These are phyloP conservation scores for Tenthredo distinguenda DNA, from an alignment of 2,888 invertebrate species.

Conservation along the genomic window DNA sequence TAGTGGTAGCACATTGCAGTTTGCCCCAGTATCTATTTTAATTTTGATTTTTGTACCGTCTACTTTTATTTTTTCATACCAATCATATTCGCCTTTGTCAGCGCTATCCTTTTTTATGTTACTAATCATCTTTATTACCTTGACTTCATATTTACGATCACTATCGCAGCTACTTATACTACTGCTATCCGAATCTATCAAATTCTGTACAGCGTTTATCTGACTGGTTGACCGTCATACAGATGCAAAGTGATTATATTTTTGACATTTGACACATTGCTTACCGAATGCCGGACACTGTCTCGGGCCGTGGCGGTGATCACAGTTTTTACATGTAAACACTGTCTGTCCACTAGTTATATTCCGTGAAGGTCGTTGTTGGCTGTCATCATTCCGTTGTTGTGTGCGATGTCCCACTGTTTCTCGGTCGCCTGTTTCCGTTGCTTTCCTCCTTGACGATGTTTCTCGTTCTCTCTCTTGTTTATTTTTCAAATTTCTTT, in stretches of 20 bases:
- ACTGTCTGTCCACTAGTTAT: background rate
- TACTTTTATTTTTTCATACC: background rate
- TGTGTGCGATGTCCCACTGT: no score
- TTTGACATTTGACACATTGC: slow-evolving; percentile 55
- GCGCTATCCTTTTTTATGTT: no score
- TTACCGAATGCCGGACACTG: slow-evolving; percentile 58
- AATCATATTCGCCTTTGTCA: no score
- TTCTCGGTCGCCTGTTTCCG: no score
- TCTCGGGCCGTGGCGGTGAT: slow-evolving; percentile 45
- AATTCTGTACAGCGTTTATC: no score
- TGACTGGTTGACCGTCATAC: no score
- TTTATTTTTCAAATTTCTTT: no score
- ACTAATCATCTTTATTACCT: background rate
- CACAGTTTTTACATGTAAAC: slow-evolving; percentile 53
- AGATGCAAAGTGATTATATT: slow-evolving; percentile 57
- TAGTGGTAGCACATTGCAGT: background rate
- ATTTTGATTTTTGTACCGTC: background rate
- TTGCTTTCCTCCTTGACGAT: no score
- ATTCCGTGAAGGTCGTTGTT: no score
- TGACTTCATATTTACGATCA: background rate
- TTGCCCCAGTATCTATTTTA: background rate
- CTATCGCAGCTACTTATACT: background rate
- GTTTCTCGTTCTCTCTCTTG: no score
- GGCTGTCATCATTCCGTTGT: no score
- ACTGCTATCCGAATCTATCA: no score